Base-by-base conservation (phyloP, 2,888 invertebrate genomes). In the Lottia gigantea region DNA sequence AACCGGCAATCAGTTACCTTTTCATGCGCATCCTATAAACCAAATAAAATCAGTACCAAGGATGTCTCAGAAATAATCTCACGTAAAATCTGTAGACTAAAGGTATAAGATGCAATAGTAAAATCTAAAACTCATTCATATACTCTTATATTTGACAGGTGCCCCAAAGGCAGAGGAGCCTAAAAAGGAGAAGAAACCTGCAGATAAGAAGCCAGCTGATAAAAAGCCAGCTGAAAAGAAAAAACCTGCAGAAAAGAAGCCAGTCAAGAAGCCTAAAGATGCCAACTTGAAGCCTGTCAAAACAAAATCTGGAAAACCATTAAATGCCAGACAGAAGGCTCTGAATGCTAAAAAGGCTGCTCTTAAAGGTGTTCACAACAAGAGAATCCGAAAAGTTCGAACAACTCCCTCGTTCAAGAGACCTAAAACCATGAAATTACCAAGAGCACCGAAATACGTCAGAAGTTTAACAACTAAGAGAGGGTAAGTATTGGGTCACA, bases 381-480 rank as follows among this genome's bases (percentile, higher is more conserved):
- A 95, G 71, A 92, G 95, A 71, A 92, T 93, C 15, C 92, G 96
- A 78, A 96, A 98, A 90, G 93, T 98, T 83, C 94, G 98, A 88
- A 97, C 95, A 62, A 94, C 95, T 7, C 98, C 98, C 79, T 96
- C 96, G 87, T 99, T 99, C 93, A 94, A 94, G 85, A 92, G 96
- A 77, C 99, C 98, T 16, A 95, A 94, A 86, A 98, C 98, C 63
- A 93, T 97, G 90, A 93, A 93, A 86, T 93, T 96, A 74, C 94
- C 95, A 15, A 93, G 98, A 84, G 93, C 94, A 76, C 98, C 98
- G 0, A 97, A 96, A 90, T 99, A 97, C 89, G 95, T 97, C 3
- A 93, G 96, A 88, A 95, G 96, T 72, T 94, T 97, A 68, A 97
- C 98, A 12, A 94, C 93, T 47, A 77, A 75, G 14, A 78, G 80